Evolutionary conservation across 2,888 invertebrate genomes (phyloP), one percentile per base, ranked within the genome.

Genomic region (Drosophila acutilabella): DNA sequence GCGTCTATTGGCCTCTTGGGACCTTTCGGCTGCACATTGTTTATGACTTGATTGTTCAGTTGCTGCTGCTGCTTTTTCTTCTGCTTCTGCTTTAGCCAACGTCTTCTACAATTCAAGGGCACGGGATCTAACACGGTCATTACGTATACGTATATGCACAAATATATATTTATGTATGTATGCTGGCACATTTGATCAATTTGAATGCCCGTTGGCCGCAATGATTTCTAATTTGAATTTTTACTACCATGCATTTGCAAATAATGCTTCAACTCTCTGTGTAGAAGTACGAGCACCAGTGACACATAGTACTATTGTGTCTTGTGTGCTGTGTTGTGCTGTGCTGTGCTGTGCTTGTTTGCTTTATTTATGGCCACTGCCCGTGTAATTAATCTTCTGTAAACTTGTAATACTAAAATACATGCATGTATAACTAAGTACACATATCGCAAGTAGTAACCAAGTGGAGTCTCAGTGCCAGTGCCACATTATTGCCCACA

Each of bases 201-300:
- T 79, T 81, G 80, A 73, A 79, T 81, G 69, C 41, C 64, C 64
- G 62, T n/a, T 33, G 71, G 74, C 75, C 68, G 79, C 81, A 84
- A 71, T 79, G 88, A 78, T 80, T 81, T 83, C 88, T 85, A 82
- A 88, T 83, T 83, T 81, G 67, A 83, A 83, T 83, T 88, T 80
- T 85, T 80, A 86, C 81, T 75, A 78, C 71, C 84, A 41, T 73
- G 64, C 69, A 85, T 80, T 82, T 77, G 88, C 86, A 74, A 83
- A 81, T 77, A 88, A 80, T 73, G 78, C 80, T 50, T 56, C 40
- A 52, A 56, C 60, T 67, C 38, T 47, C 30, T 13, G 36, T 4
- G 13, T 36, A 36, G 13, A 5, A 36, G 13, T 36, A 36, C 36
- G 36, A 50, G 57, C 40, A 53, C 26, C 16, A 48, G 33, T n/a